Conservation (phyloP, 2,797 vertebrate genomes). For the Oceanodroma leucorhoa region DNA sequence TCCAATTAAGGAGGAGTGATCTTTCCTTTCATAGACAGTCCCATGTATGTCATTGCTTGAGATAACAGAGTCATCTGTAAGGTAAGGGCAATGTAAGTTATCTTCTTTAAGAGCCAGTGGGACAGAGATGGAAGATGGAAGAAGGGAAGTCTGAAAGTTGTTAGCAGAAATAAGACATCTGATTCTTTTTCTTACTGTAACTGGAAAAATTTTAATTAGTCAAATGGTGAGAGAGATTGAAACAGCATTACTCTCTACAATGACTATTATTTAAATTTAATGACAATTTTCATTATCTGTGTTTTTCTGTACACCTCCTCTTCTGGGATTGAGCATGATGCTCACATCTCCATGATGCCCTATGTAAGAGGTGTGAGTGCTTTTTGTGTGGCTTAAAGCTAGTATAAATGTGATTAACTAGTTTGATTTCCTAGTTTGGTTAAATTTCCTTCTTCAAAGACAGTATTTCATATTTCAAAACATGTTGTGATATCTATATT, state of each 20-base stretch:
- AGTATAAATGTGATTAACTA: background rate
- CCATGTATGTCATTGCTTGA: background rate
- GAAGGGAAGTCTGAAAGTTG: background rate
- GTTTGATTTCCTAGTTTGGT: background rate
- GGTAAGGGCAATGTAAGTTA: background rate
- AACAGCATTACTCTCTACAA: background rate
- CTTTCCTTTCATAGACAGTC: background rate
- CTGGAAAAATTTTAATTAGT: background rate
- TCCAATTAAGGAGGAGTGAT: background rate
- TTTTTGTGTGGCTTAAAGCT: background rate
- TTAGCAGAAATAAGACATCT: background rate
- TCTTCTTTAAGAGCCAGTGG: background rate
- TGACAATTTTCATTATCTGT: background rate
- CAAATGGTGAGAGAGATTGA: background rate
- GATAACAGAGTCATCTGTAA: background rate
- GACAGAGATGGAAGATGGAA: background rate
- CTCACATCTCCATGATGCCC: background rate
- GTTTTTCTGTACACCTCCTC: background rate
- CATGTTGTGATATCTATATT: background rate
- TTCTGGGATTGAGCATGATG: background rate
- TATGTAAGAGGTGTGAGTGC: background rate
- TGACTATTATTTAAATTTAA: background rate
- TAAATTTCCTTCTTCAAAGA: background rate
- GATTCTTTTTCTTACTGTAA: background rate
- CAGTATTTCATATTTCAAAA: background rate